Percentiles rank a stretch among this genome's conserved stretches.
These are phyloP conservation scores for Eurosta solidaginis DNA, from an alignment of 1,140 invertebrate species.

Conservation along the genomic window DNA sequence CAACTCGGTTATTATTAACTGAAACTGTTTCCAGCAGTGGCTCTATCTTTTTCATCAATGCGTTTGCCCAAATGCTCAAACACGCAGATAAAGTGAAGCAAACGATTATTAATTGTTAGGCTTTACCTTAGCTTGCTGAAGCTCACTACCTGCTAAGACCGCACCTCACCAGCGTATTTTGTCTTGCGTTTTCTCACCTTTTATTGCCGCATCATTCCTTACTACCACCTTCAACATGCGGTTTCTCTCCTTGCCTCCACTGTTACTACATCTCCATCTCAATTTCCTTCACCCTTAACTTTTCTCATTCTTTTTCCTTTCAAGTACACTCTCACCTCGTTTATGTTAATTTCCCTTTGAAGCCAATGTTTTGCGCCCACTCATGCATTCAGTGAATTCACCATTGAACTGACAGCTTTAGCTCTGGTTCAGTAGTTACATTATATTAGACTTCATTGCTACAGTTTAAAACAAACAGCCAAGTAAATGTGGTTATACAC, in stretches of 20 bases:
- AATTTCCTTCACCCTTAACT: not conserved
- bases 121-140: not conserved
- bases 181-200: not conserved
- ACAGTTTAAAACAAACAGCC: not conserved
- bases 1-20: constrained; percentile 6
- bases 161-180: not conserved
- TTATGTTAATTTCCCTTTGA: constrained; percentile 26
- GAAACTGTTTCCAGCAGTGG: not conserved
- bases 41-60: not conserved
- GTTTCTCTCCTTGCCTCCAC: not conserved
- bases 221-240: not conserved
- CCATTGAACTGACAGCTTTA: constrained; percentile 13
- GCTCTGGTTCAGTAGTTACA: constrained; percentile 16
- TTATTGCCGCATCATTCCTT: too few species aligned
- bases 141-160: not conserved
- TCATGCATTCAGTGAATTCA: constrained; percentile 27
- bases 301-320: not conserved
- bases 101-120: not conserved
- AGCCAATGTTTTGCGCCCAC: constrained; percentile 11
- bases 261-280: not conserved
- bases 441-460: not conserved
- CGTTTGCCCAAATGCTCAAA: not conserved
- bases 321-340: not conserved
- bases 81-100: constrained; percentile 3
- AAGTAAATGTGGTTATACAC: not conserved